Evolutionary conservation across 2,113 vertebrate genomes (phyloP), one percentile per base, ranked within the genome.

Genomic region (Salvelinus alpinus): DNA sequence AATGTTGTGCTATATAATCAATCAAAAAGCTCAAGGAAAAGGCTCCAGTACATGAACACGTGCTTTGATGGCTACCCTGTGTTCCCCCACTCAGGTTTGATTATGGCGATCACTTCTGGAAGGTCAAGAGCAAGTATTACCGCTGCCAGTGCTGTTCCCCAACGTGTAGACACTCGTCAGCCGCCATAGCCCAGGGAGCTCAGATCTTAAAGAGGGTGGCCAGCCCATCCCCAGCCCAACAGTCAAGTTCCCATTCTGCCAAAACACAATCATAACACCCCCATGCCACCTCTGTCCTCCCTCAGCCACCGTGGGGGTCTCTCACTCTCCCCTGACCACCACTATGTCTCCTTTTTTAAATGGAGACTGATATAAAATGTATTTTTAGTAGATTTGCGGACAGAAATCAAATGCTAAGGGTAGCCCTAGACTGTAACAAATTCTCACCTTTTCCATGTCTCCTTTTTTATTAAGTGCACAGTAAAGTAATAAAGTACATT

Each of bases 51-150:
- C 60, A n/a, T 68, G 5, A 8, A 20, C 31, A 31, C 20, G 65
- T 68, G 27, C 3, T 6, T 20, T 65, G 22, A 65, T 25, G 2
- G 0, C 22, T 16, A 18, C 13, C 5, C 1, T 38, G 18, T 62
- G 71, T 25, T 13, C 31, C 60, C 16, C 16, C 73, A 51, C 2
- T 11, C 88, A 99, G 97, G 87, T 97, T 99, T 20, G 97, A 99
- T 91, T 99, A 99, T 0, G 97, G 97, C 0, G 96, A 98, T 84
- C 91, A 96, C 77, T 99, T 98, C 94, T 99, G 97, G 97, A 94
- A 95, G 87, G 95, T 99, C 87, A 99, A 99, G 85, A 95, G 93
- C 89, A 98, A 97, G 82, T 95, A 93, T 79, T 97, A 98, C 91
- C 95, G 91, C 89, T 99, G 97, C 86, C 93, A 95, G 80, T 99